Base-by-base conservation (phyloP, 2,113 vertebrate genomes). In the Daboia siamensis region DNA sequence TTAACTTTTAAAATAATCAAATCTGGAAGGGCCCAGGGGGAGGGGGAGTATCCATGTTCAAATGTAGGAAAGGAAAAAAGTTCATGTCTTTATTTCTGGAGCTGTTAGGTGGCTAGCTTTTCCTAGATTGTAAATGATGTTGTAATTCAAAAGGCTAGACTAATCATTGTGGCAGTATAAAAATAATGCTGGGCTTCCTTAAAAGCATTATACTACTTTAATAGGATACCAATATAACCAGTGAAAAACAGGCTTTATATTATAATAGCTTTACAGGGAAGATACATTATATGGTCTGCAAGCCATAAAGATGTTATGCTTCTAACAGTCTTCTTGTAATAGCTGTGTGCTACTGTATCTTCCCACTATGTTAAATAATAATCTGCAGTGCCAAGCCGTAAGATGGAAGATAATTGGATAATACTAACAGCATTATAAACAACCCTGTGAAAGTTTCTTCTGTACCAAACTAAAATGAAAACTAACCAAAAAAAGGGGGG, bases 141-240 rank as follows among this genome's bases (percentile, higher is more conserved):
- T 69, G 33, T 55, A 44, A 89, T 29, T 7, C n/a, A 39, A 46
- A 29, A 26, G 29, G 13, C n/a, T 91, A 39, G 15, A 21, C 44
- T 29, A 89, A 64, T 92, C 52, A 84, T 74, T 85, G 20, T 86
- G 29, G 12, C 56, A 61, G 39, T 84, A 86, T n/a, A 89, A 84
- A 84, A 69, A 84, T 51, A 85, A 86, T 80, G 57, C 87, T 29
- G 86, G 86, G 39, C 3, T 20, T 0, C 0, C 52, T 92, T 90
- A 91, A 93, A 93, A 92, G 39, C 44, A 85, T 2, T 85, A 48
- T 23, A 20, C 39, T 56, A 21, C n/a, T 90, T 74, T 90, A 88
- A 61, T 74, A 92, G 61, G 8, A 12, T 57, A 59, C 52, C n/a
- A 4, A 84, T 44, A 48, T 8, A 90, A 33, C 9, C 17, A 64